phyloP scores from a whole-genome alignment of 2,888 invertebrate genomes.

The Dryadula phaetusa region DNA sequence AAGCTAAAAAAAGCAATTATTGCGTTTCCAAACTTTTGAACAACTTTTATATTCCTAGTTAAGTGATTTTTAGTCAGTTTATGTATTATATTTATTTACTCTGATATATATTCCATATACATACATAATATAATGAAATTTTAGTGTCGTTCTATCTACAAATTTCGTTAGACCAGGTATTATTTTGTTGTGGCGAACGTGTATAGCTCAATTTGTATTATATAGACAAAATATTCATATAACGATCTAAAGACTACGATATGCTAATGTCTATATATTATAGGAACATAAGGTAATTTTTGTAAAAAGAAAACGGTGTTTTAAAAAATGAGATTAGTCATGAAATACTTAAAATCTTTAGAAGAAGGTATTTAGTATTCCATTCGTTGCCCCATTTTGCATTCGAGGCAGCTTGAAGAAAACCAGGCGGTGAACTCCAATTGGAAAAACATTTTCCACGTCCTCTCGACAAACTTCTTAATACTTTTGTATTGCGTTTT shows the following conservation, averaged over 20 bases:
- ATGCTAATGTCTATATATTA: conserved; percentile 3
- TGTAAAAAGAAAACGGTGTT: conserved; percentile 31
- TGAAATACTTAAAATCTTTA: conserved; percentile 43
- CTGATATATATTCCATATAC: neutral
- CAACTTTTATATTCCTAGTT: no score
- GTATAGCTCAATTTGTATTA: no score
- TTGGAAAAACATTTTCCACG: conserved; percentile 67
- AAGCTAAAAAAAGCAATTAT: no score
- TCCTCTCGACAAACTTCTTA: conserved; percentile 57
- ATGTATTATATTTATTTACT: neutral
- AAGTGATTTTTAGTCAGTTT: no score
- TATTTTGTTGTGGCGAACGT: no score
- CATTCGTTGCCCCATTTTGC: conserved; percentile 53
- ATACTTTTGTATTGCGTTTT: conserved; percentile 63
- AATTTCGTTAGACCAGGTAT: no score
- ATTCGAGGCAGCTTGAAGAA: conserved; percentile 67
- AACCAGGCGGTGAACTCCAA: conserved; percentile 55
- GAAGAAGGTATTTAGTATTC: conserved; percentile 46
- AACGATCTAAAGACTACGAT: neutral
- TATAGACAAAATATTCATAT: neutral
- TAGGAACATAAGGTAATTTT: conserved; percentile 9
- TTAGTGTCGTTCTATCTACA: no score
- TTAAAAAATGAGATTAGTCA: conserved; percentile 34
- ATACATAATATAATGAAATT: no score
- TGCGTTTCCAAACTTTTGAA: no score